phyloP scores from a whole-genome alignment of 2,888 invertebrate genomes.

The Anarsia innoxiella region DNA sequence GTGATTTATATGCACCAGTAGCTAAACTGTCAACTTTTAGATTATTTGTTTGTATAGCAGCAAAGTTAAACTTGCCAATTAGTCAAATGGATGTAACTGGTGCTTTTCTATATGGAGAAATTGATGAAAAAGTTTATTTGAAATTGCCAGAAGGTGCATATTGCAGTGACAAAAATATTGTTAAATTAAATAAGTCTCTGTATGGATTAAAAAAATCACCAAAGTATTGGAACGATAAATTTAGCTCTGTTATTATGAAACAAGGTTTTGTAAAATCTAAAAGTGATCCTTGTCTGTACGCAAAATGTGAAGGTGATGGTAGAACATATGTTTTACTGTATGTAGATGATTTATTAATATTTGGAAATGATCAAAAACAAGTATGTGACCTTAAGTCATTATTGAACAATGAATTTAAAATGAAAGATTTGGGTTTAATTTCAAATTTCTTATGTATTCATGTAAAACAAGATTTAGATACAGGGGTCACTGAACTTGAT shows the following conservation, averaged over 20 bases:
- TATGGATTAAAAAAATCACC: slow-evolving; percentile 16
- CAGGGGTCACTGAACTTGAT: slow-evolving; percentile 11
- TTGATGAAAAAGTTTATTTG: slow-evolving; percentile 17
- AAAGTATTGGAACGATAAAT: slow-evolving; percentile 15
- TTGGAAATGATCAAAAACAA: slow-evolving; percentile 10
- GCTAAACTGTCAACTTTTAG: slow-evolving; percentile 21
- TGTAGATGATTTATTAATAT: slow-evolving; percentile 13
- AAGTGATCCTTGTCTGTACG: slow-evolving; percentile 14
- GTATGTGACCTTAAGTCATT: slow-evolving; percentile 3
- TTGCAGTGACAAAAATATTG: slow-evolving; percentile 9
- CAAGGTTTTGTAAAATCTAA: slow-evolving; percentile 12
- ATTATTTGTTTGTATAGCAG: slow-evolving; percentile 18
- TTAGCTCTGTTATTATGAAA: slow-evolving; percentile 11
- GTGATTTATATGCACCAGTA: slow-evolving; percentile 21
- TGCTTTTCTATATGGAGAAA: slow-evolving; percentile 18
- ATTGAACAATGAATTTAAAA: slow-evolving; percentile 18
- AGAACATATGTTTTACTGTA: slow-evolving; percentile 14
- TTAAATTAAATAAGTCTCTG: slow-evolving; percentile 15
- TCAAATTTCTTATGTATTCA: slow-evolving; percentile 17
- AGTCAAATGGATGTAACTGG: slow-evolving; percentile 19
- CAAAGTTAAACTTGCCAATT: slow-evolving; percentile 15
- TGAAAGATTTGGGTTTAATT: slow-evolving; percentile 18
- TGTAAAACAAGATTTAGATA: slow-evolving; percentile 14
- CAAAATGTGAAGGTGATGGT: slow-evolving; percentile 4
- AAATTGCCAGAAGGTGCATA: slow-evolving; percentile 15